These are phyloP conservation scores for Priocnemis perturbator DNA, from an alignment of 2,888 invertebrate genomes.

Conservation along the genomic window DNA sequence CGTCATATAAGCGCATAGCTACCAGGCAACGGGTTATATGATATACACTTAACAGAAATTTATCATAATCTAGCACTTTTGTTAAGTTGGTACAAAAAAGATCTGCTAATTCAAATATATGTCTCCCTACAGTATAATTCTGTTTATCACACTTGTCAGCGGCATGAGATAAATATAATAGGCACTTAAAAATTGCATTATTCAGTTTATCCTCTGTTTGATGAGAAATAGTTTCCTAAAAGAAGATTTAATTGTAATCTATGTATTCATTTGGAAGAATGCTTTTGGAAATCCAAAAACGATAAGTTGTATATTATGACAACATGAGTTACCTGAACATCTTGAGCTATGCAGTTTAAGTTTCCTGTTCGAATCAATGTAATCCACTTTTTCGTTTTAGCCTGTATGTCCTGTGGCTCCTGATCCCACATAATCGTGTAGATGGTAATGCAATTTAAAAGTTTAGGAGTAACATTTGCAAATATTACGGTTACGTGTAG, in stretches of 20 bases:
- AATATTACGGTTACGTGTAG: no score
- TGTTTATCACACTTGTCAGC: conserved; percentile 52
- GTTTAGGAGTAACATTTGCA: no score
- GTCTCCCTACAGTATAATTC: conserved; percentile 37
- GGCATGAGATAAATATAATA: conserved; percentile 57
- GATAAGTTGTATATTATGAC: neutral
- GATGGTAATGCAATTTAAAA: no score
- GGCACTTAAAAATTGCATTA: conserved; percentile 56
- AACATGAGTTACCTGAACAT: conserved; percentile 40
- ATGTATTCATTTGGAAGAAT: neutral
- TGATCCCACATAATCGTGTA: no score
- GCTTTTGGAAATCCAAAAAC: neutral
- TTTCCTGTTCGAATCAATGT: conserved; percentile 37
- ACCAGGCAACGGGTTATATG: conserved; percentile 61
- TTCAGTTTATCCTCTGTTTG: conserved; percentile 31
- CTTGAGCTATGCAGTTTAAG: conserved; percentile 31
- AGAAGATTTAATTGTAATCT: conserved; percentile 11
- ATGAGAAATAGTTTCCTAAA: conserved; percentile 39
- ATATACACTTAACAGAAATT: conserved; percentile 61
- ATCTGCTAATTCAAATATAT: conserved; percentile 51
- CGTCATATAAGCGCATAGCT: conserved; percentile 47
- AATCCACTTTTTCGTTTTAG: conserved; percentile 47
- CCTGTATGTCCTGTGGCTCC: conserved; percentile 14
- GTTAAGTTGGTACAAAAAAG: conserved; percentile 50
- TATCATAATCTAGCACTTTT: conserved; percentile 49